Evolutionary conservation across 2,797 vertebrate species (phyloP).

Genomic region (Aplochiton taeniatus): DNA sequence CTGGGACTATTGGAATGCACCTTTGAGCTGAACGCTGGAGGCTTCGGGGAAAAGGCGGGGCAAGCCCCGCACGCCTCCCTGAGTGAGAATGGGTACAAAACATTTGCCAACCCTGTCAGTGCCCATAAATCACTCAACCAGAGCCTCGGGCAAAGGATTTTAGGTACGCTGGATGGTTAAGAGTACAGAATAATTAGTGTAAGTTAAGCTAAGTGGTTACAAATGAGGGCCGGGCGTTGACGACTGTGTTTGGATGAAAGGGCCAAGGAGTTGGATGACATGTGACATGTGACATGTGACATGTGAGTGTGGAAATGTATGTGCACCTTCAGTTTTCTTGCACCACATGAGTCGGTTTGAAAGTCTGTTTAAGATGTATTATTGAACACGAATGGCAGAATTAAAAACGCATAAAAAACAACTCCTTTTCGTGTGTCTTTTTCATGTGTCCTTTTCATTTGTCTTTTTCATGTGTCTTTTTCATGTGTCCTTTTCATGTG

Average conservation of each 20-base stretch:
- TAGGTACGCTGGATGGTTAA: slow-evolving; percentile 33
- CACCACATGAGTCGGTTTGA: too few relatives aligned
- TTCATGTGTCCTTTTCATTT: too few relatives aligned
- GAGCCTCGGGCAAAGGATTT: slow-evolving; percentile 34
- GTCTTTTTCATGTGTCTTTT: too few relatives aligned
- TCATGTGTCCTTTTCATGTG: not conserved
- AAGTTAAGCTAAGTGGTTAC: slow-evolving; percentile 23
- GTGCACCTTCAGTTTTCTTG: not conserved
- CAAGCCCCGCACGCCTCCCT: not conserved
- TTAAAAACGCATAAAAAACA: too few relatives aligned
- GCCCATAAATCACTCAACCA: slow-evolving; percentile 41
- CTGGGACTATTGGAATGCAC: slow-evolving; percentile 30
- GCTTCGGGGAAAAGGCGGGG: too few relatives aligned
- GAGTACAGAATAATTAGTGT: slow-evolving; percentile 28
- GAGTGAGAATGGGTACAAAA: slow-evolving; percentile 33
- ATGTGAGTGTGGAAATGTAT: slow-evolving; percentile 34
- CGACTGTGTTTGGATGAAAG: slow-evolving; percentile 18
- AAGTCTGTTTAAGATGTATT: too few relatives aligned
- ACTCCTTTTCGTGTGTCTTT: too few relatives aligned
- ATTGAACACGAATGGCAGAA: too few relatives aligned
- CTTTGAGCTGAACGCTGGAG: slow-evolving; percentile 37
- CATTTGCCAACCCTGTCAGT: slow-evolving; percentile 50
- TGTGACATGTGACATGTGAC: too few relatives aligned
- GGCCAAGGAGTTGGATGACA: slow-evolving; percentile 12
- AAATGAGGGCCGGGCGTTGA: slow-evolving; percentile 26